phyloP scores from a whole-genome alignment of 2,113 vertebrate species.

The Rhinolophus sinicus region DNA sequence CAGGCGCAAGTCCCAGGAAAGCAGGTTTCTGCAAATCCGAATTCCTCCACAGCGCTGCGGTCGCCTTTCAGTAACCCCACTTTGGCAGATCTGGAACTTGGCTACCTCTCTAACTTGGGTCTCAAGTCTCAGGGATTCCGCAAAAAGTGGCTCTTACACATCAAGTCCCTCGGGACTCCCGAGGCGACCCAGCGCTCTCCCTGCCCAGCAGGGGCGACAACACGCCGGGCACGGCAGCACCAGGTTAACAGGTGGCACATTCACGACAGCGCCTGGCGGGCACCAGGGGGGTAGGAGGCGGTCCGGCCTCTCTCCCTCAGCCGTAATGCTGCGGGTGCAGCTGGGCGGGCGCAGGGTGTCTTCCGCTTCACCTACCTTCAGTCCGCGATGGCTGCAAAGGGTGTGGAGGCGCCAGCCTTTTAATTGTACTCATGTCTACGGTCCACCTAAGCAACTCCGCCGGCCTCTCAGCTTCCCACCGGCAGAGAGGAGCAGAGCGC shows the following conservation, averaged over 20 bases:
- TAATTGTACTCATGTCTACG: constrained; percentile 70
- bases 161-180: constrained; percentile 19
- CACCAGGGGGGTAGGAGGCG: background rate
- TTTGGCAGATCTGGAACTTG: background rate
- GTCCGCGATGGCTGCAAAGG: constrained; percentile 67
- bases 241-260: constrained; percentile 75
- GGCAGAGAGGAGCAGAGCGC: constrained; percentile 43
- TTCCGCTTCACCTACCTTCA: constrained; percentile 82
- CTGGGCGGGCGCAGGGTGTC: background rate
- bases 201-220: constrained; percentile 18
- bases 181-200: background rate
- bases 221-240: background rate
- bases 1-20: background rate
- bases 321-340: background rate
- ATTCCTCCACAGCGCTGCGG: background rate
- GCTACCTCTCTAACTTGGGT: background rate
- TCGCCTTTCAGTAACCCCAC: background rate
- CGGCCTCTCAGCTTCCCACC: constrained; percentile 64
- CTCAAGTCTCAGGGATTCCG: background rate
- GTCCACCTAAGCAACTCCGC: constrained; percentile 57
- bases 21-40: background rate
- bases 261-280: background rate
- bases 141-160: constrained; percentile 29
- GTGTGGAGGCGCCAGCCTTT: constrained; percentile 70
- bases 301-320: background rate